Evolutionary conservation across 2,888 invertebrate species (phyloP).

Genomic region (Ophioninae sp.): DNA sequence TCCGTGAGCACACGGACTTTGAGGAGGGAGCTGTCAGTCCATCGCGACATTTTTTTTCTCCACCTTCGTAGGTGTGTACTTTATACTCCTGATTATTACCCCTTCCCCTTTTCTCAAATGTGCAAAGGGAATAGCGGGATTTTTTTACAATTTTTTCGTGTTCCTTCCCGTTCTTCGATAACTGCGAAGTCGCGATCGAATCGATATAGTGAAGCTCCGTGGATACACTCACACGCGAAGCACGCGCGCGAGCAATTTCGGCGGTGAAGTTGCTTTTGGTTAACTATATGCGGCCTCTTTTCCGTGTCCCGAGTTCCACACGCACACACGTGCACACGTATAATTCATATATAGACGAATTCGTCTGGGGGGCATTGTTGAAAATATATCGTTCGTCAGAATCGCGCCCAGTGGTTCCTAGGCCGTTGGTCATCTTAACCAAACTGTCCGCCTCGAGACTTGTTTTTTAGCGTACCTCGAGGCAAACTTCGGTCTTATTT

Average conservation of each 20-base stretch:
- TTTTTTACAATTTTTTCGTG: slow-evolving; percentile 5
- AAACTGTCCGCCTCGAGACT: background rate
- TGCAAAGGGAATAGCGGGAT: background rate
- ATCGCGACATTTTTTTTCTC: slow-evolving; percentile 48
- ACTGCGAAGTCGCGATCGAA: slow-evolving; percentile 39
- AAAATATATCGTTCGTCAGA: slow-evolving; percentile 12
- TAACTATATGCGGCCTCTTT: slow-evolving; percentile 10
- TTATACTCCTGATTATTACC: background rate
- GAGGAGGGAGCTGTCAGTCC: slow-evolving; percentile 67
- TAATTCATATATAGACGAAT: background rate
- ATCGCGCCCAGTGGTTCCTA: background rate
- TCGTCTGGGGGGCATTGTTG: background rate
- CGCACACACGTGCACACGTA: background rate
- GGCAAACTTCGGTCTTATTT: background rate
- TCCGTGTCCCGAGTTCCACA: background rate
- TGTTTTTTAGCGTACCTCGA: background rate
- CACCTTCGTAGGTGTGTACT: slow-evolving; percentile 12
- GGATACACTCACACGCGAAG: background rate
- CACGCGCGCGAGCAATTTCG: background rate
- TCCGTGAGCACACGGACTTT: slow-evolving; percentile 46
- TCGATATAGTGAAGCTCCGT: slow-evolving; percentile 38
- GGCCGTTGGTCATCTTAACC: background rate
- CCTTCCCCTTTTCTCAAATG: background rate
- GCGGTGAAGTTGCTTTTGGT: slow-evolving; percentile 16
- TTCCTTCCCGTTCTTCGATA: slow-evolving; percentile 12